Evolutionary conservation across 2,113 vertebrate species (phyloP).

Genomic region (Lepus timidus): DNA sequence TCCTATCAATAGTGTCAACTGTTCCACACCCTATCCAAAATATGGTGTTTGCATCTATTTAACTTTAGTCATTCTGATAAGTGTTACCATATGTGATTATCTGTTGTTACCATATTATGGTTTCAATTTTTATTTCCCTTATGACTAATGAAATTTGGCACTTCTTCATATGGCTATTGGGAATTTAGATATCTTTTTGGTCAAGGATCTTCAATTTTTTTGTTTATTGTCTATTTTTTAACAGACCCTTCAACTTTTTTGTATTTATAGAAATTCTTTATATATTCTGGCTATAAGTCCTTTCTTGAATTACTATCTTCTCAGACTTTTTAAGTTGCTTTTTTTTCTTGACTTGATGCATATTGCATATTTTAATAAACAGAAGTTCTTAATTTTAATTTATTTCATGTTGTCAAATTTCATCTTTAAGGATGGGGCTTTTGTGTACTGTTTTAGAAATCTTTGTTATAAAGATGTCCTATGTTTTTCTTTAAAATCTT

Average conservation of each 20-base stretch:
- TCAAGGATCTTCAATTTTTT: background rate
- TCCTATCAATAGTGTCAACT: no score
- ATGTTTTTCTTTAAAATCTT: background rate
- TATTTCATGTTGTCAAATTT: background rate
- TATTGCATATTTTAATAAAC: no score
- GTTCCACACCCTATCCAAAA: background rate
- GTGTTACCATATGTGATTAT: background rate
- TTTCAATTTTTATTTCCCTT: background rate
- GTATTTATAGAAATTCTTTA: background rate
- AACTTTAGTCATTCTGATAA: background rate
- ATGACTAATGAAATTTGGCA: background rate
- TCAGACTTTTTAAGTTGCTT: background rate
- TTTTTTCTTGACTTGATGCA: no score
- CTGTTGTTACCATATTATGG: background rate
- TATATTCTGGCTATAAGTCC: background rate
- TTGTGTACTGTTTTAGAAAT: background rate
- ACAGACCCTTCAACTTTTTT: background rate
- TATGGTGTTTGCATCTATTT: background rate
- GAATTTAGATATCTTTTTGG: background rate
- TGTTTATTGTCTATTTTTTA: background rate
- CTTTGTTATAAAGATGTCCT: background rate
- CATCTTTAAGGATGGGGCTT: background rate
- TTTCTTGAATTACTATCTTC: background rate
- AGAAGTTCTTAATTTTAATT: background rate
- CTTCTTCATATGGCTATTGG: background rate